Conservation (phyloP, 2,797 vertebrate species). For the Sebastes taczanowskii region DNA sequence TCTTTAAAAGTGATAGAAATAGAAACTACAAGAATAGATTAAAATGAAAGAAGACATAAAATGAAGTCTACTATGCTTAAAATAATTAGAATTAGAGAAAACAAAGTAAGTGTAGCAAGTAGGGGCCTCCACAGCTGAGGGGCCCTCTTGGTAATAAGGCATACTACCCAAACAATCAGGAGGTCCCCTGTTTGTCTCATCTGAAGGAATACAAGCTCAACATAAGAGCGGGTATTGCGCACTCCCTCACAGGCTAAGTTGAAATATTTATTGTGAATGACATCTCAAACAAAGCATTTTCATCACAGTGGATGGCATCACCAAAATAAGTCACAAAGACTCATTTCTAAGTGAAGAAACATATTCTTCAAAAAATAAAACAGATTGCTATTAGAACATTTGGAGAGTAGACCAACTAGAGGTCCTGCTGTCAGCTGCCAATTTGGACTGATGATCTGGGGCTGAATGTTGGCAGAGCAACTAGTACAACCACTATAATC, state of each 20-base stretch:
- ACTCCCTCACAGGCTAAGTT: no score
- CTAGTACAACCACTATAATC: not conserved
- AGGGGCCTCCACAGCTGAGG: no score
- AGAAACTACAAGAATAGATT: not conserved
- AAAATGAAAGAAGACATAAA: not conserved
- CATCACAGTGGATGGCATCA: no score
- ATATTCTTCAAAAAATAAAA: not conserved
- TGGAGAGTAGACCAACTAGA: not conserved
- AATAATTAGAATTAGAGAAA: not conserved
- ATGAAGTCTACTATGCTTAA: no score
- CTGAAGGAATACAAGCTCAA: no score
- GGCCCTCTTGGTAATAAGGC: no score
- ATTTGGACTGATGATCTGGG: not conserved
- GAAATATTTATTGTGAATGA: not conserved
- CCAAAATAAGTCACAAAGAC: not conserved
- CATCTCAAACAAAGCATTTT: no score
- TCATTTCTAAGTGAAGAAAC: no score
- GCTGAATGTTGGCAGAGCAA: not conserved
- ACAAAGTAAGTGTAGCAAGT: not conserved
- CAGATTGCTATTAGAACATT: not conserved
- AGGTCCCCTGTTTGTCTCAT: no score
- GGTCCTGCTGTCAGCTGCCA: not conserved
- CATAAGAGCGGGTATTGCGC: no score
- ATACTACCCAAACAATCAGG: no score
- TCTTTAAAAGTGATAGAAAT: slow-evolving; percentile 11